Evolutionary conservation across 1,140 invertebrate species (phyloP).

Genomic region (Acromyrmex charruanus): DNA sequence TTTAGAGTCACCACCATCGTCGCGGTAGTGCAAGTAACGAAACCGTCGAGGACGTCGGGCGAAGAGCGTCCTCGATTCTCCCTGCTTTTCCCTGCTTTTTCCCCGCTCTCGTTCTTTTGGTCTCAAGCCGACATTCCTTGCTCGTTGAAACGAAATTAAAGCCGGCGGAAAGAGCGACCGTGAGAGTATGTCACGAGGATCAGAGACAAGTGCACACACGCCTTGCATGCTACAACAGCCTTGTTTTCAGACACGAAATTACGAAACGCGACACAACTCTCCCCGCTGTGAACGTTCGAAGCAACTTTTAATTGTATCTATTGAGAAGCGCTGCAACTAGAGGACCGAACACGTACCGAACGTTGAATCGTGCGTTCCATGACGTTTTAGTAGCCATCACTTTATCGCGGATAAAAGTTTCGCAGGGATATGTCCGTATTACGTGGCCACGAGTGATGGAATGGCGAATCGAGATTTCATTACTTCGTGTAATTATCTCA

Average conservation of each 20-base stretch:
- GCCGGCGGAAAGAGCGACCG: conserved; percentile 61
- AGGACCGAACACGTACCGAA: background rate
- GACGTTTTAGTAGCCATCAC: conserved; percentile 25
- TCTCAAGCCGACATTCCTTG: conserved; percentile 72
- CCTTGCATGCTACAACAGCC: conserved; percentile 35
- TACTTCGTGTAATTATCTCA: conserved; percentile 25
- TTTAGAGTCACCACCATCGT: conserved; percentile 74
- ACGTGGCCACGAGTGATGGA: background rate
- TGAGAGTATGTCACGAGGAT: conserved; percentile 25
- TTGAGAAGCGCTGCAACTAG: background rate
- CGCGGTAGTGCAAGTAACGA: conserved; percentile 71
- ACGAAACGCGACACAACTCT: conserved; percentile 21
- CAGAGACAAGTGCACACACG: conserved; percentile 44
- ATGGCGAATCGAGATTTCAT: conserved; percentile 45
- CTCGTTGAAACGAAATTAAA: conserved; percentile 81
- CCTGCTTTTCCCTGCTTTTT: conserved; percentile 48
- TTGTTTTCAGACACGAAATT: conserved; percentile 59
- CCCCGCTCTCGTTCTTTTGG: conserved; percentile 15
- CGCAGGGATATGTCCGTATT: background rate
- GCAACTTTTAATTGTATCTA: conserved; percentile 55
- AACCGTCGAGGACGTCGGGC: conserved; percentile 70
- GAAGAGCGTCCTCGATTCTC: conserved; percentile 69
- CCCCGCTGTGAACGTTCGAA: conserved; percentile 5
- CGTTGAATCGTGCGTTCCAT: conserved; percentile 21
- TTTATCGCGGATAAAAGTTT: conserved; percentile 32